Base-by-base conservation (phyloP, 1,140 invertebrate species). In the Aphaenogaster rudis region DNA sequence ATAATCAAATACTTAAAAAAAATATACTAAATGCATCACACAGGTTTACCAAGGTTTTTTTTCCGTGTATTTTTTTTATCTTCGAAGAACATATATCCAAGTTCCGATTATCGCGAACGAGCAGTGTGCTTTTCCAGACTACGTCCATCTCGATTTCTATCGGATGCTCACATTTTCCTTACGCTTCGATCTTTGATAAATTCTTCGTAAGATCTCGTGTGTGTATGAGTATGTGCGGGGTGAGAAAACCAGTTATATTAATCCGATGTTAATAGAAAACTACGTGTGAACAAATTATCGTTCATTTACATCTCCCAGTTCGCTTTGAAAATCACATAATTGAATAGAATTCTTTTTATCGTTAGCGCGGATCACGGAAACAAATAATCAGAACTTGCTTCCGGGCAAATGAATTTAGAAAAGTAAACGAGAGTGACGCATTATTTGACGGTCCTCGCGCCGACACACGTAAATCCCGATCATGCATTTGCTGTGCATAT, bases 401-500 rank as follows among this genome's bases (percentile, higher is more conserved):
- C 39, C 6, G 17, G 5, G 3, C n/a, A 57, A 57, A 42, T 21
- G 2, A 74, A 57, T 57, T 39, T 57, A 36, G n/a, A 74, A 8
- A 9, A 57, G 4, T 21, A 13, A 72, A 74, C n/a, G 3, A 36
- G 66, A 69, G 11, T 59, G 54, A 13, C 39, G 1, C 2, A 57
- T 33, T 21, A 42, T 69, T 28, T 3, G n/a, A n/a, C 13, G 21
- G 1, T 71, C 3, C 21, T 50, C 42, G 28, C 17, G 39, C 33
- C 54, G 21, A 28, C 61, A n/a, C 21, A 54, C 48, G 63, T 82
- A 86, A 90, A 88, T 86, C 59, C 52, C 76, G 48, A 82, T 81
- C 64, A 71, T 48, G 36, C 33, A 17, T 72, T 80, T 64, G 71
- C 82, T 21, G 17, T 42, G 3, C 17, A 52, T 45, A 81, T 42